phyloP scores from a whole-genome alignment of 1,140 invertebrate genomes.

The Lasioglossum baleicum region DNA sequence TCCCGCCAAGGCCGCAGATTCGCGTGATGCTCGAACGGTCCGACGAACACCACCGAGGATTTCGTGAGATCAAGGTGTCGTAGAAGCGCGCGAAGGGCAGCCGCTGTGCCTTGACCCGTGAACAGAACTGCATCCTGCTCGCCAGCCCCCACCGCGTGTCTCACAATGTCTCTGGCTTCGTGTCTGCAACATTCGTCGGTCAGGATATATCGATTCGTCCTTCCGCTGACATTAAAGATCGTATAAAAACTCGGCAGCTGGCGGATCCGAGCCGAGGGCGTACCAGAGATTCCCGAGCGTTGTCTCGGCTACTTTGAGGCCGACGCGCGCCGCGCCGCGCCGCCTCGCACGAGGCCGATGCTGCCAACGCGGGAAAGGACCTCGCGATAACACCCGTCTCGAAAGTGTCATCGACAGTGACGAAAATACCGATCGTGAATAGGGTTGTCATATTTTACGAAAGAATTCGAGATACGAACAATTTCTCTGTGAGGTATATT shows the following conservation, averaged over 20 bases:
- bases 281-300: not conserved
- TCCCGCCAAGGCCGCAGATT: slow-evolving; percentile 93
- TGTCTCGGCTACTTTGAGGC: not conserved
- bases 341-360: too few species aligned
- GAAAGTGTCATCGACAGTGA: too few species aligned
- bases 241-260: slow-evolving; percentile 16
- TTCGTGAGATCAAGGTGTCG: slow-evolving; percentile 81
- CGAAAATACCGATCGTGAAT: too few species aligned
- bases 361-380: too few species aligned
- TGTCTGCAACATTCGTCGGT: slow-evolving; percentile 81
- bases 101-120: slow-evolving; percentile 87
- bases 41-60: slow-evolving; percentile 88
- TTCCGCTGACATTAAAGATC: slow-evolving; percentile 27
- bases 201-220: slow-evolving; percentile 33
- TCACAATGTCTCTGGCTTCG: slow-evolving; percentile 90
- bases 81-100: slow-evolving; percentile 85
- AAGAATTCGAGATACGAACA: too few species aligned
- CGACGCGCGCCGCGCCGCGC: not conserved
- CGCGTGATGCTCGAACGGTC: slow-evolving; percentile 91
- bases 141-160: slow-evolving; percentile 89
- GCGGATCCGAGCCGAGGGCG: slow-evolving; percentile 8
- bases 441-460: too few species aligned
- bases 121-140: slow-evolving; percentile 92
- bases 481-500: too few species aligned
- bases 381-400: too few species aligned